A percentile compares a stretch with the other conserved stretches of the same genome.
phyloP scores from a whole-genome alignment of 1,140 invertebrate species.

The Leucophenga varia region DNA sequence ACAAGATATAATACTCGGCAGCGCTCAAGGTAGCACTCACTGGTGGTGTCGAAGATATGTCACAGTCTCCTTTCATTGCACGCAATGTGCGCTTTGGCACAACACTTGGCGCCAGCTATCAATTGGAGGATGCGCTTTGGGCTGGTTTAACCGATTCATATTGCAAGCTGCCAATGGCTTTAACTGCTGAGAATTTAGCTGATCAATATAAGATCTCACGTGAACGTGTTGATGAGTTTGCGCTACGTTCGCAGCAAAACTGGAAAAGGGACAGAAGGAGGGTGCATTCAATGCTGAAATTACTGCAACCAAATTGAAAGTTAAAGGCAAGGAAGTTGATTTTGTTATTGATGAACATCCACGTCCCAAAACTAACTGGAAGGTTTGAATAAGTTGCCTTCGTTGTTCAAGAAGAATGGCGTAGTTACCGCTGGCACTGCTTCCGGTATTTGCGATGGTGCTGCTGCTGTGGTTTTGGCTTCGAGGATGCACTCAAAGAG shows the following conservation, averaged over 20 bases:
- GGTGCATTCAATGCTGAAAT: slow-evolving; percentile 92
- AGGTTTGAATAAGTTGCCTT: slow-evolving; percentile 76
- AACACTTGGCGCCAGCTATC: slow-evolving; percentile 73
- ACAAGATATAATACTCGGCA: slow-evolving; percentile 87
- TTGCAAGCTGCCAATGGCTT: slow-evolving; percentile 91
- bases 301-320: slow-evolving; percentile 79
- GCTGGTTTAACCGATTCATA: slow-evolving; percentile 86
- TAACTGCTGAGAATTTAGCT: slow-evolving; percentile 97
- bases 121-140: slow-evolving; percentile 93
- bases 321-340: slow-evolving; percentile 76
- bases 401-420: slow-evolving; percentile 96
- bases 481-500: slow-evolving; percentile 85
- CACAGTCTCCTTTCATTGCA: slow-evolving; percentile 86
- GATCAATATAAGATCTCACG: slow-evolving; percentile 84
- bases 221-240: slow-evolving; percentile 86
- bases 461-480: slow-evolving; percentile 85
- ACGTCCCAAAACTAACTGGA: slow-evolving; percentile 81
- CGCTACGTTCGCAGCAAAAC: slow-evolving; percentile 78
- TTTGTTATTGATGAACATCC: slow-evolving; percentile 94
- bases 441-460: slow-evolving; percentile 96
- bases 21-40: slow-evolving; percentile 86
- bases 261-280: slow-evolving; percentile 84
- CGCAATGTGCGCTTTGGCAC: slow-evolving; percentile 91
- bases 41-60: slow-evolving; percentile 96
- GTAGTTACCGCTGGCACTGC: slow-evolving; percentile 94